phyloP scores from a whole-genome alignment of 1,140 invertebrate genomes.

The Drosophila simulans region DNA sequence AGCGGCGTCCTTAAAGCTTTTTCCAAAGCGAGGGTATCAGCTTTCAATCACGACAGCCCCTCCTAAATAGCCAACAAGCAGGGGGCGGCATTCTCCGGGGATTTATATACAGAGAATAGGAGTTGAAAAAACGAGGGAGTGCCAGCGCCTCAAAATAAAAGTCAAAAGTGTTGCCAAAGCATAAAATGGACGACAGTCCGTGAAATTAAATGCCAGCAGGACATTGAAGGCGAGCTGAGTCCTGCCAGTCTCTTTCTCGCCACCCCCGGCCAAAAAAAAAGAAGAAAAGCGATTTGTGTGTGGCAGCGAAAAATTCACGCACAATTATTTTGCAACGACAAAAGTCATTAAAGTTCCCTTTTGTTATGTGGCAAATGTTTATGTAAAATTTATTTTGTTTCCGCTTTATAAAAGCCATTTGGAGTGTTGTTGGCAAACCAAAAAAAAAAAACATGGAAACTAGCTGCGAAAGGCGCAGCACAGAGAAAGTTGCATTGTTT shows the following conservation, averaged over 20 bases:
- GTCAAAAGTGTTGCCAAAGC: conserved; percentile 81
- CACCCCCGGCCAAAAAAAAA: not conserved
- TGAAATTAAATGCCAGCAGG: conserved; percentile 83
- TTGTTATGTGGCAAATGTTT: conserved; percentile 72
- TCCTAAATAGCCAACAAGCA: conserved; percentile 2
- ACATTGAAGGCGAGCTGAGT: conserved; percentile 66
- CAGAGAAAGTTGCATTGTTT: conserved; percentile 64
- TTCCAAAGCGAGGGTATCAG: conserved; percentile 34
- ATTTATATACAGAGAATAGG: not conserved
- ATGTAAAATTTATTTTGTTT: conserved; percentile 74
- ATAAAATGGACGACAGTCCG: conserved; percentile 82
- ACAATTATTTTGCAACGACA: conserved; percentile 81
- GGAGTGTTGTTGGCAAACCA: not conserved
- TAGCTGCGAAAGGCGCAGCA: conserved; percentile 26
- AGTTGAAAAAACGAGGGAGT: not conserved
- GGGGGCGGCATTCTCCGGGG: not conserved
- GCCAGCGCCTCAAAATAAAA: conserved; percentile 59
- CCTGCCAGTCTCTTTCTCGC: conserved; percentile 21
- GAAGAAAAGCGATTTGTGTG: conserved; percentile 23
- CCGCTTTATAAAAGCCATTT: conserved; percentile 51
- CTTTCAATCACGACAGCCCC: conserved; percentile 36
- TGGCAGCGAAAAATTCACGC: conserved; percentile 66
- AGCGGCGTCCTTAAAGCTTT: conserved; percentile 46
- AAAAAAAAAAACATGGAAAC: conserved; percentile 22
- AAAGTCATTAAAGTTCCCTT: conserved; percentile 77